Percentiles rank a stretch among this genome's conserved stretches.
phyloP scores from a whole-genome alignment of 2,113 vertebrate species.

The Perca fluviatilis region DNA sequence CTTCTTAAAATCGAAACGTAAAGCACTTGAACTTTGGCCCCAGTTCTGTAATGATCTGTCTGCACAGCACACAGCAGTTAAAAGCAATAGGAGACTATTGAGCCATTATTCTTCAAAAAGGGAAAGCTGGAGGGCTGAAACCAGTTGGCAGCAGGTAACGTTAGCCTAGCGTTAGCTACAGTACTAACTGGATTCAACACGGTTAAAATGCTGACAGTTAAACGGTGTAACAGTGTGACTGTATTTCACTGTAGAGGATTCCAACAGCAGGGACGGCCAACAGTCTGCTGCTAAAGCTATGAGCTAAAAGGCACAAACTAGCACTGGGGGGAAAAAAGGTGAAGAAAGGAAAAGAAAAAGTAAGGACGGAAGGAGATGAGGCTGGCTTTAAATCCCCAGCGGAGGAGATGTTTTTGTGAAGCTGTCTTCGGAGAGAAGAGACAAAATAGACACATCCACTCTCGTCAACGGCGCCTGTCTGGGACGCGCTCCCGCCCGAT shows the following conservation, averaged over 20 bases:
- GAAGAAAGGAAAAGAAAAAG: neutral
- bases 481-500: constrained; percentile 22
- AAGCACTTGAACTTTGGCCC: neutral
- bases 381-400: constrained; percentile 38
- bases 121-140: constrained; percentile 35
- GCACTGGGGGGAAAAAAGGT: neutral
- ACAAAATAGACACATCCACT: constrained; percentile 65
- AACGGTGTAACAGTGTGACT: too few relatives aligned
- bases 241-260: too few relatives aligned
- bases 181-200: too few relatives aligned
- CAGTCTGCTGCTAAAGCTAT: too few relatives aligned
- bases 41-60: constrained; percentile 11
- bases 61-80: neutral
- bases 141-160: neutral
- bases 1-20: constrained; percentile 22
- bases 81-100: constrained; percentile 30
- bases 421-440: constrained; percentile 31
- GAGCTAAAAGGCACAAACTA: too few relatives aligned
- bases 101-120: constrained; percentile 30
- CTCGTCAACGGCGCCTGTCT: constrained; percentile 22
- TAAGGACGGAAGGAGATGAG: neutral
- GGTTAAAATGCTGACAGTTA: too few relatives aligned
- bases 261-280: too few relatives aligned
- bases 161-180: too few relatives aligned
- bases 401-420: constrained; percentile 52